A percentile compares a stretch with the other conserved stretches of the same genome.
Conservation (phyloP, 2,888 invertebrate genomes). For the Caenorhabditis wallacei region DNA sequence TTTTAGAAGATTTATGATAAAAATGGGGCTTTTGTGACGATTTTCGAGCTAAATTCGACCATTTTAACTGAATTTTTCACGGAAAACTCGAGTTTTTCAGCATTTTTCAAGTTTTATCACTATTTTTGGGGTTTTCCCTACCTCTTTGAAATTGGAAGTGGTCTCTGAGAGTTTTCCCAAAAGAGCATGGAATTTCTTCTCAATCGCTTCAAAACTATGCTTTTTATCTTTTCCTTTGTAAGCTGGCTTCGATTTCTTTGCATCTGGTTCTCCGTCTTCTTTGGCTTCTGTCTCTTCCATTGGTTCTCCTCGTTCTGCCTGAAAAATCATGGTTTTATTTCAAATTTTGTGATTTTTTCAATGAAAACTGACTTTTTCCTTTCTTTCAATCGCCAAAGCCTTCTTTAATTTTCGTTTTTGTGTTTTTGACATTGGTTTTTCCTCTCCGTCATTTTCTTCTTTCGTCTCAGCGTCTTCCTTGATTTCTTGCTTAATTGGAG, state of each 20-base stretch:
- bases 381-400: constrained; percentile 41
- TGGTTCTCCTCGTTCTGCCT: neutral
- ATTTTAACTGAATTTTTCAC: too few relatives aligned
- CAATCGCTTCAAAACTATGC: constrained; percentile 63
- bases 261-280: constrained; percentile 32
- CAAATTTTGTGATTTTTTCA: neutral
- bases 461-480: constrained; percentile 15
- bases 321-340: too few relatives aligned
- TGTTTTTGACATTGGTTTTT: constrained; percentile 53
- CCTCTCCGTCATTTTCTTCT: constrained; percentile 15
- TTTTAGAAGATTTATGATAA: neutral
- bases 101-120: too few relatives aligned
- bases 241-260: constrained; percentile 41
- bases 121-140: neutral
- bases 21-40: too few relatives aligned
- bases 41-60: too few relatives aligned
- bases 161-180: constrained; percentile 57
- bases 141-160: constrained; percentile 55
- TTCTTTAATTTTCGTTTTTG: constrained; percentile 51
- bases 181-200: constrained; percentile 47
- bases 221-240: constrained; percentile 51
- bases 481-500: constrained; percentile 32
- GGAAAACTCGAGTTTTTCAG: too few relatives aligned
- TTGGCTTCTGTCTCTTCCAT: neutral
- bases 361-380: constrained; percentile 20